Conservation (phyloP, 2,113 vertebrate species). For the Panthera uncia region DNA sequence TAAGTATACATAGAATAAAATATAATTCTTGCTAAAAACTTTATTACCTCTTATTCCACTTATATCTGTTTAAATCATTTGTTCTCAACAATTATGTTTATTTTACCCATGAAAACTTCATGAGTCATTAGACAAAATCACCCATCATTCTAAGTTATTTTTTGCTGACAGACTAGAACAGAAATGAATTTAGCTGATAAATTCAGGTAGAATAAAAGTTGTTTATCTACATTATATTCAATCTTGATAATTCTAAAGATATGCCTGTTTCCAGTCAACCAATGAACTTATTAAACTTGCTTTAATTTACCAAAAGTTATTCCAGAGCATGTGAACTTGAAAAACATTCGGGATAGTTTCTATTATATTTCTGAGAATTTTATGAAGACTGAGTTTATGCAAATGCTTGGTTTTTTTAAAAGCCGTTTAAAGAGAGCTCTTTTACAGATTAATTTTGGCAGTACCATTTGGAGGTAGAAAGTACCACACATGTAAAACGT, state of each 20-base stretch:
- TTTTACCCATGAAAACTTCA: background rate
- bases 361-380: background rate
- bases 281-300: background rate
- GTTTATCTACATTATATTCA: background rate
- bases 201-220: background rate
- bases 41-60: background rate
- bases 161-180: background rate
- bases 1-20: background rate
- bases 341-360: background rate
- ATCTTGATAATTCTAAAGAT: background rate
- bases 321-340: background rate
- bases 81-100: background rate
- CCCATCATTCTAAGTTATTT: background rate
- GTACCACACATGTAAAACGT: background rate
- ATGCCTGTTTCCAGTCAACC: background rate
- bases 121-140: background rate
- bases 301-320: background rate
- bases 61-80: background rate
- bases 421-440: background rate
- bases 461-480: background rate
- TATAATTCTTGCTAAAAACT: background rate
- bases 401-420: background rate
- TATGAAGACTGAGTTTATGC: background rate
- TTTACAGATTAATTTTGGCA: background rate
- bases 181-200: background rate